Evolutionary conservation across 2,797 vertebrate species (phyloP), one percentile per base, ranked within the genome.

Genomic region (Sorex maritimensis): DNA sequence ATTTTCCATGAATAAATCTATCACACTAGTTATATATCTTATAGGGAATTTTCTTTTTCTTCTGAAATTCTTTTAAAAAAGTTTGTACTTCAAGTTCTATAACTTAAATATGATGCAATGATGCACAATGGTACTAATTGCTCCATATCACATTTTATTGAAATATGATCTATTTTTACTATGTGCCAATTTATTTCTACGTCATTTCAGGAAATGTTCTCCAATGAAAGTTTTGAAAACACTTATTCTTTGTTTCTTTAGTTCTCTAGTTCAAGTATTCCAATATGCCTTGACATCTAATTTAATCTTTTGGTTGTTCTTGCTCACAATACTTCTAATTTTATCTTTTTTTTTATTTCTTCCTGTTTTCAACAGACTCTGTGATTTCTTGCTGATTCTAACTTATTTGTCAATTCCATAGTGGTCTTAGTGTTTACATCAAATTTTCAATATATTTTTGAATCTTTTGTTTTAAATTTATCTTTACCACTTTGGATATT

Each of bases 391-490:
- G 30, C 17, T 77, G 15, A 65, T 78, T 78, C 17, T 1, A 49
- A 49, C 55, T 44, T 81, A 73, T 63, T 38, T 73, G 58, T 82
- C 61, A 82, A 55, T 92, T 58, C 67, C 30, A 3, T 38, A 68
- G 67, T 88, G 5, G 49, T 38, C 5, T 12, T 90, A 1, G 87
- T 94, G 77, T 71, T 61, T 77, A 72, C 41, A 44, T 23, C 34
- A 23, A 13, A 8, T 82, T 73, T 55, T 74, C 58, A 75, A 12
- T 58, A 28, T 30, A 23, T n/a, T 28, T 69, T 86, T 92, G 26
- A 28, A 67, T 34, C n/a, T 63, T 84, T 83, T 88, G 17, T 63
- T 63, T 41, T 85, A 80, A 77, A 24, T 73, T 93, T 85, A 72
- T 74, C 9, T 49, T 30, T 17, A 30, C n/a, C 5, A 34, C 1